Percentiles rank a stretch among this genome's conserved stretches.
Evolutionary conservation across 2,888 invertebrate genomes (phyloP).

Genomic region (Eupithecia subumbrata): DNA sequence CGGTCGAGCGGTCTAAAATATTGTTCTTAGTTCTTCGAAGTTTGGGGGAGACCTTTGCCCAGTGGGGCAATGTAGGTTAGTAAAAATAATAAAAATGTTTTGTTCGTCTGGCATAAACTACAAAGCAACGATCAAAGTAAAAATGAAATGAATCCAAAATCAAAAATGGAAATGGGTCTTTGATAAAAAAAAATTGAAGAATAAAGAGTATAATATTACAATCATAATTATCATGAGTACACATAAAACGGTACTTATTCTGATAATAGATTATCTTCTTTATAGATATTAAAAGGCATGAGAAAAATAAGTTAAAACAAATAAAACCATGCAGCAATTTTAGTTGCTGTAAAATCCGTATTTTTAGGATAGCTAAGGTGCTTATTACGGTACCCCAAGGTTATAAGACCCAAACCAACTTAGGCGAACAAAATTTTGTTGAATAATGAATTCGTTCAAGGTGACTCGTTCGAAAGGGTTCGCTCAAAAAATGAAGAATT

Average conservation of each 20-base stretch:
- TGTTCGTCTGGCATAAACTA: not conserved
- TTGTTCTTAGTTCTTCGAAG: too few species aligned
- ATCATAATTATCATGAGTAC: not conserved
- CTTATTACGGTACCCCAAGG: not conserved
- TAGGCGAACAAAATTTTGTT: constrained; percentile 11
- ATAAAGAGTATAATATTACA: not conserved
- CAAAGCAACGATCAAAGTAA: not conserved
- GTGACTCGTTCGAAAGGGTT: constrained; percentile 26
- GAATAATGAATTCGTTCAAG: constrained; percentile 32
- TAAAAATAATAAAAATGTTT: not conserved
- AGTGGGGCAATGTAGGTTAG: not conserved
- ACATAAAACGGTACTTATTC: not conserved
- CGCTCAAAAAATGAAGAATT: constrained; percentile 36
- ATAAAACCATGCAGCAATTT: not conserved
- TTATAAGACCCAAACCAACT: not conserved
- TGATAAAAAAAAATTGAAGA: not conserved
- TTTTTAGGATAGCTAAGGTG: too few species aligned
- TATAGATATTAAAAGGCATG: not conserved
- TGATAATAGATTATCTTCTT: not conserved
- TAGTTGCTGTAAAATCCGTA: too few species aligned
- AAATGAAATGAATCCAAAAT: not conserved
- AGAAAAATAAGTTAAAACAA: not conserved
- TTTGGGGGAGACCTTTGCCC: not conserved
- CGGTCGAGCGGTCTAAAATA: too few species aligned
- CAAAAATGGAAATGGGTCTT: too few species aligned